Conservation (phyloP, 2,113 vertebrate species). For the Oriolus oriolus region DNA sequence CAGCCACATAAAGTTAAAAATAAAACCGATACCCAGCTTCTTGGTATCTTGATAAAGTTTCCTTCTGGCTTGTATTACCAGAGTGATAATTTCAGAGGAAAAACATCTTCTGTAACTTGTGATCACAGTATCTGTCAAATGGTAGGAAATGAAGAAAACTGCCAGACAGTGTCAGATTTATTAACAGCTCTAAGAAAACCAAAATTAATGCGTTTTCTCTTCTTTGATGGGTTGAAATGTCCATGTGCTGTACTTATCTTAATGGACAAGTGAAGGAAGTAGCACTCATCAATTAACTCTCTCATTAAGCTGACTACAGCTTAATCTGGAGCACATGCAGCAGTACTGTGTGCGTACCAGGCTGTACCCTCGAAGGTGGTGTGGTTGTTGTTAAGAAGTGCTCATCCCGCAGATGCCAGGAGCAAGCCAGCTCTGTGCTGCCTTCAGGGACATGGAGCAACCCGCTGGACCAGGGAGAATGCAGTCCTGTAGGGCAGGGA, state of each 20-base stretch:
- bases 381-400: not conserved
- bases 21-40: conserved; percentile 37
- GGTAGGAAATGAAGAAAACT: conserved; percentile 75
- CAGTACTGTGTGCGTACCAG: not conserved
- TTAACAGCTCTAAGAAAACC: conserved; percentile 68
- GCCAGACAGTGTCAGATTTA: conserved; percentile 77
- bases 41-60: conserved; percentile 70
- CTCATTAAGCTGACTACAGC: conserved; percentile 59
- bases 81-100: conserved; percentile 70
- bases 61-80: conserved; percentile 68
- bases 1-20: conserved; percentile 45
- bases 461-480: rapidly evolving
- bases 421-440: not conserved
- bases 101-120: conserved; percentile 72
- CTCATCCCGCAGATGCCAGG: not conserved
- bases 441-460: not conserved
- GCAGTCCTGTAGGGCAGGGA: not conserved
- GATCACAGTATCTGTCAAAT: conserved; percentile 74
- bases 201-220: conserved; percentile 73
- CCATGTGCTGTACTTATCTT: conserved; percentile 68
- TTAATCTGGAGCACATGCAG: conserved; percentile 19
- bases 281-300: conserved; percentile 68
- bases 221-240: conserved; percentile 68
- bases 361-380: conserved; percentile 10
- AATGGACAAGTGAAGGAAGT: conserved; percentile 67